These are phyloP conservation scores for Hylia prasina DNA, from an alignment of 2,113 vertebrate genomes.

Conservation along the genomic window DNA sequence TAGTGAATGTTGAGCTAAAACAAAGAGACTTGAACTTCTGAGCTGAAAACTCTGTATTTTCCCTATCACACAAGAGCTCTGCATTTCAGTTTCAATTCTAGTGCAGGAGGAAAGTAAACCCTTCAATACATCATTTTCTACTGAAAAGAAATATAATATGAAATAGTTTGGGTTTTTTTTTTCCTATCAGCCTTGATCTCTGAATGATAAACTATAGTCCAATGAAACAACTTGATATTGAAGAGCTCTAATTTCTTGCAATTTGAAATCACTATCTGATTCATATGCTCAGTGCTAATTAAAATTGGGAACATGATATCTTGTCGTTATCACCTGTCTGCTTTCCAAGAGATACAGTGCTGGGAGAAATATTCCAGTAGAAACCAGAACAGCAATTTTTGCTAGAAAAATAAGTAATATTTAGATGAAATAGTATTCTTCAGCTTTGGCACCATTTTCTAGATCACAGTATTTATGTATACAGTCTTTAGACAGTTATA, in stretches of 20 bases:
- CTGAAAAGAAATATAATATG: not conserved
- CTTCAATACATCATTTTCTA: not conserved
- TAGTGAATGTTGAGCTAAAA: not conserved
- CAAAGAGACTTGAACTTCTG: not conserved
- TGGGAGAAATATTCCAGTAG: not conserved
- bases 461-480: not conserved
- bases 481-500: not conserved
- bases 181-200: not conserved
- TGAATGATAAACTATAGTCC: not conserved
- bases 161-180: not conserved
- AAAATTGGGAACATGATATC: not conserved
- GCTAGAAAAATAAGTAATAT: not conserved
- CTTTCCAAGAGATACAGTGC: not conserved
- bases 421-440: not conserved
- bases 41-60: not conserved
- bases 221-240: not conserved
- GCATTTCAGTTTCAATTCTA: not conserved
- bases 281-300: not conserved
- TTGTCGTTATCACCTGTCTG: not conserved
- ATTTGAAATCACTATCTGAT: not conserved
- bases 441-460: not conserved
- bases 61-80: not conserved
- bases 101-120: not conserved
- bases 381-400: not conserved
- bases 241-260: not conserved